phyloP scores from a whole-genome alignment of 2,888 invertebrate species.

The Aporophyla nigra region DNA sequence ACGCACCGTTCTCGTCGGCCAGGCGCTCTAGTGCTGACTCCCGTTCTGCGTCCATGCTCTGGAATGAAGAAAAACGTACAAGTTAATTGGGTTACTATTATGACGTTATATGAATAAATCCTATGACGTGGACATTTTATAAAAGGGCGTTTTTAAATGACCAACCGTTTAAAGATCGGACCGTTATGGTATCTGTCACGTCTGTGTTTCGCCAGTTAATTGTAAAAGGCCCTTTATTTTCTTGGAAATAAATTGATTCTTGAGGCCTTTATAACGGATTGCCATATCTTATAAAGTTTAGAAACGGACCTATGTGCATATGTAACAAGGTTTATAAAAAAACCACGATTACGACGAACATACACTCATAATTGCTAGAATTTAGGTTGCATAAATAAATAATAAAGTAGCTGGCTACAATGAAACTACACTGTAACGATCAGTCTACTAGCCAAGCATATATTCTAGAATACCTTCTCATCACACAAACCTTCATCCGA shows the following conservation, averaged over 20 bases:
- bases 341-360: neutral
- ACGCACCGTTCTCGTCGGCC: constrained; percentile 94
- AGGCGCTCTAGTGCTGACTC: constrained; percentile 92
- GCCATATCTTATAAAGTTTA: neutral
- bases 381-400: too few species aligned
- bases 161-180: too few species aligned
- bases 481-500: constrained; percentile 91
- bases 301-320: neutral
- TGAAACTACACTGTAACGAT: neutral
- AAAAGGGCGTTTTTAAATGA: too few species aligned
- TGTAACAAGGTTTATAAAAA: neutral
- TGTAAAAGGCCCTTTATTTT: neutral
- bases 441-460: constrained; percentile 8
- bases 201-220: neutral
- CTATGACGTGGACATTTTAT: neutral
- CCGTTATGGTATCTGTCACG: too few species aligned
- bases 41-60: constrained; percentile 91
- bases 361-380: neutral
- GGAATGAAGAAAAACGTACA: constrained; percentile 10
- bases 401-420: constrained; percentile 1
- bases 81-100: neutral
- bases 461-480: constrained; percentile 6
- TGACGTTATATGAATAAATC: neutral
- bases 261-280: neutral
- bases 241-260: neutral